Evolutionary conservation across 2,888 invertebrate genomes (phyloP).

Genomic region (Aphidoletes aphidimyza): DNA sequence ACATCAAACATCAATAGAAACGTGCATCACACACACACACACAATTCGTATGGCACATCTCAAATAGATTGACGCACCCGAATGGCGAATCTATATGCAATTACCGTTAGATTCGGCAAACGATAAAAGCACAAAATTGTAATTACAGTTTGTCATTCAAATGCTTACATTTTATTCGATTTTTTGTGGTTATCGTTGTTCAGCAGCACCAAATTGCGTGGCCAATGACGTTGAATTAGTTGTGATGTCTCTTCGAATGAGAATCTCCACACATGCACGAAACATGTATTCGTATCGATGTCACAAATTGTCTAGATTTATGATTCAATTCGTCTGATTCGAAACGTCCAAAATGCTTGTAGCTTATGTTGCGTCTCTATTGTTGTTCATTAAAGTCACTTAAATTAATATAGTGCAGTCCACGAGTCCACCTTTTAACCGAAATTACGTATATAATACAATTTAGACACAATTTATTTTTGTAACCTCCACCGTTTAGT

Average conservation of each 20-base stretch:
- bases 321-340: neutral
- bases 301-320: neutral
- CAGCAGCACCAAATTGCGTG: neutral
- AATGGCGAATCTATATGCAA: neutral
- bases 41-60: no score
- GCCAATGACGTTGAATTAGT: neutral
- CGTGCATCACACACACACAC: conserved; percentile 16
- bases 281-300: neutral
- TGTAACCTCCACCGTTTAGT: no score
- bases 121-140: neutral
- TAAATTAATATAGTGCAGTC: no score
- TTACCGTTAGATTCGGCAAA: neutral
- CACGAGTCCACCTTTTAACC: no score
- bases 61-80: no score
- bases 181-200: neutral
- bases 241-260: neutral
- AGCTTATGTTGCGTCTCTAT: no score
- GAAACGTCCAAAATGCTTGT: no score
- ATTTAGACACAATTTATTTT: no score
- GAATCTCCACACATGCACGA: neutral
- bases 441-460: no score
- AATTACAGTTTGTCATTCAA: neutral
- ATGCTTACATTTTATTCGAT: neutral
- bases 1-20: no score
- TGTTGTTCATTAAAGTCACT: no score